phyloP scores from a whole-genome alignment of 2,888 invertebrate genomes.

The Molanna angustata region DNA sequence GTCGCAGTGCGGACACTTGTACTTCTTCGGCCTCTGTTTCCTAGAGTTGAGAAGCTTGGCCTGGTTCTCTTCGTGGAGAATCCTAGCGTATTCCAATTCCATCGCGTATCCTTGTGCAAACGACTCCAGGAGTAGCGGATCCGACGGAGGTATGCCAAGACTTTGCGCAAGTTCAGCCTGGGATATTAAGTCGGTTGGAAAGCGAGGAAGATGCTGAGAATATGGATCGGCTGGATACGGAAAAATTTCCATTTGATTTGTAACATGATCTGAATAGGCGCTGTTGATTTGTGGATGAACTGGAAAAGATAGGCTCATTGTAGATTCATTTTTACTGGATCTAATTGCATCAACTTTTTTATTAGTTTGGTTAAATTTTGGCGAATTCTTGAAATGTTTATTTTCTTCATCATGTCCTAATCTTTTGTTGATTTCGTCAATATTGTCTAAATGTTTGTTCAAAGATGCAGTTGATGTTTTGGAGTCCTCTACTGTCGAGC shows the following conservation, averaged over 20 bases:
- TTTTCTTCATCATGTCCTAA: constrained; percentile 3
- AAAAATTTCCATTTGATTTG: constrained; percentile 6
- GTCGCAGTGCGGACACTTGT: constrained; percentile 85
- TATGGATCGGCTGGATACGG: constrained; percentile 16
- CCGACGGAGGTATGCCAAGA: constrained; percentile 49
- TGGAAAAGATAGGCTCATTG: neutral
- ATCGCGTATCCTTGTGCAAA: constrained; percentile 58
- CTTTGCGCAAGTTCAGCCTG: constrained; percentile 49
- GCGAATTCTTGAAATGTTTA: neutral
- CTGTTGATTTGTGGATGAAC: constrained; percentile 39
- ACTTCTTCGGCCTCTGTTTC: constrained; percentile 85
- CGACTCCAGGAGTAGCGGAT: constrained; percentile 48
- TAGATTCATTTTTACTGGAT: neutral
- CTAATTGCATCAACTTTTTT: neutral
- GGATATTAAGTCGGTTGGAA: constrained; percentile 46
- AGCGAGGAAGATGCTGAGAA: constrained; percentile 36
- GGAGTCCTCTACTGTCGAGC: constrained; percentile 27
- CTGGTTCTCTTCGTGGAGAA: constrained; percentile 69
- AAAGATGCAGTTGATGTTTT: neutral
- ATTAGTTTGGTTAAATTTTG: neutral
- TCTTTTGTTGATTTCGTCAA: constrained; percentile 31
- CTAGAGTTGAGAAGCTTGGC: constrained; percentile 63
- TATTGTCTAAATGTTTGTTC: constrained; percentile 38
- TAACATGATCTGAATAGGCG: constrained; percentile 39
- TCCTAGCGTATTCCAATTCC: constrained; percentile 68